A percentile compares a stretch with the other conserved stretches of the same genome.
These are phyloP conservation scores for Synergus japonicus DNA, from an alignment of 2,888 invertebrate genomes.

Conservation along the genomic window DNA sequence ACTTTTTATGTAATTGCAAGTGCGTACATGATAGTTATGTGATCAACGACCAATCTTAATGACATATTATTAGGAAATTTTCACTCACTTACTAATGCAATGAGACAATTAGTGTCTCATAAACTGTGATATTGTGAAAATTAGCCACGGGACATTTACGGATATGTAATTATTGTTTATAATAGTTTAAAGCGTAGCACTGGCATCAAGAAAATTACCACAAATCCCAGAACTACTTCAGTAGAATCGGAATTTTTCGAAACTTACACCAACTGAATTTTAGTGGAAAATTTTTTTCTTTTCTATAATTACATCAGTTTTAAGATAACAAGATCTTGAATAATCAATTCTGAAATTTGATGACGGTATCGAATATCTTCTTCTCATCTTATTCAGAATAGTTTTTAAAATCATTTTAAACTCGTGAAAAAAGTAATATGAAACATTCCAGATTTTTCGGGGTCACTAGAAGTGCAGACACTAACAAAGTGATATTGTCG, in stretches of 20 bases:
- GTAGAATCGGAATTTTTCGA: neutral
- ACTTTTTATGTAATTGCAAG: conserved; percentile 24
- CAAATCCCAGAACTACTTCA: neutral
- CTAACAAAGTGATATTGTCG: neutral
- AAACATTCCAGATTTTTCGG: neutral
- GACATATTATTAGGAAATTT: conserved; percentile 26
- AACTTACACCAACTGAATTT: neutral
- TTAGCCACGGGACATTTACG: neutral
- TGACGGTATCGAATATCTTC: too few species aligned
- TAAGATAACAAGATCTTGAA: too few species aligned
- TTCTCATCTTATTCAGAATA: too few species aligned
- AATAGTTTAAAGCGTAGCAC: neutral
- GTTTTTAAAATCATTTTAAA: too few species aligned
- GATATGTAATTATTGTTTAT: neutral
- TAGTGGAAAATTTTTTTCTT: too few species aligned
- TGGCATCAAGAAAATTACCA: neutral
- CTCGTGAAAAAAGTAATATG: too few species aligned
- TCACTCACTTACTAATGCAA: neutral
- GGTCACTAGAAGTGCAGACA: neutral
- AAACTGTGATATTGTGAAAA: neutral
- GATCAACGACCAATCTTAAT: neutral
- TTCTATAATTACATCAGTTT: too few species aligned
- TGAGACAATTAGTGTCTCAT: neutral
- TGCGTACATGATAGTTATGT: neutral
- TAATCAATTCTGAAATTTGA: too few species aligned